Percentiles rank a stretch among this genome's conserved stretches.
Conservation (phyloP, 2,113 vertebrate species). For the Zeus faber region DNA sequence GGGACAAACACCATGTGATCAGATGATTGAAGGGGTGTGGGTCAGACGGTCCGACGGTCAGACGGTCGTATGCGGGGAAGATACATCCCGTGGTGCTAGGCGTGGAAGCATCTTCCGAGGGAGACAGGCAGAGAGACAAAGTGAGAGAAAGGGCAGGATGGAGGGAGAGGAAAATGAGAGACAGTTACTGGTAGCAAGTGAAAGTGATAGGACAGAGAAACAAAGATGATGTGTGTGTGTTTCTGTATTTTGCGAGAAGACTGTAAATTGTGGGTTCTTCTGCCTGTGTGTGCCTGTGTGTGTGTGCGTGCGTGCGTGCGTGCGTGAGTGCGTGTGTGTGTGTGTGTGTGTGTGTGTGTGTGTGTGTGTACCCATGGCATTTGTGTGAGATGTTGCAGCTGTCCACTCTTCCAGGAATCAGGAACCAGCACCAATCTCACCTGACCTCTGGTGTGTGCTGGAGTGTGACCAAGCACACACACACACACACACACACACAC, state of each 20-base stretch:
- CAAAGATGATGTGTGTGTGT: too few species aligned
- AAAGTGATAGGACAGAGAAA: too few species aligned
- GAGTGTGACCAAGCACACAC: slow-evolving; percentile 55
- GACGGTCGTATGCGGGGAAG: too few species aligned
- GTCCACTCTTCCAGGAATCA: slow-evolving; percentile 67
- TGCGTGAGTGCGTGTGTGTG: slow-evolving; percentile 4
- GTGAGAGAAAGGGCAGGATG: too few species aligned
- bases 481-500: slow-evolving; percentile 11
- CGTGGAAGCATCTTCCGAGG: too few species aligned
- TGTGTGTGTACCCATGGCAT: background rate
- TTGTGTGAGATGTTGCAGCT: slow-evolving; percentile 58
- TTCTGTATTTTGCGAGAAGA: too few species aligned
- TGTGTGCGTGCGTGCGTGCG: background rate
- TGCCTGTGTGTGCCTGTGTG: background rate
- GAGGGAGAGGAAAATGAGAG: too few species aligned
- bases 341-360: background rate
- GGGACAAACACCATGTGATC: slow-evolving; percentile 20
- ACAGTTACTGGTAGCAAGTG: too few species aligned
- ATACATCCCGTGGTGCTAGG: too few species aligned
- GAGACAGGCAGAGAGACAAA: too few species aligned
- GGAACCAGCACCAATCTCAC: slow-evolving; percentile 63
- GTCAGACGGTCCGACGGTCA: too few species aligned
- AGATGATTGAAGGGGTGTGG: too few species aligned
- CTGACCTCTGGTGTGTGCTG: slow-evolving; percentile 53
- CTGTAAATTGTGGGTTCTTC: background rate